Evolutionary conservation across 2,888 invertebrate species (phyloP).

Genomic region (Conus canariensis): DNA sequence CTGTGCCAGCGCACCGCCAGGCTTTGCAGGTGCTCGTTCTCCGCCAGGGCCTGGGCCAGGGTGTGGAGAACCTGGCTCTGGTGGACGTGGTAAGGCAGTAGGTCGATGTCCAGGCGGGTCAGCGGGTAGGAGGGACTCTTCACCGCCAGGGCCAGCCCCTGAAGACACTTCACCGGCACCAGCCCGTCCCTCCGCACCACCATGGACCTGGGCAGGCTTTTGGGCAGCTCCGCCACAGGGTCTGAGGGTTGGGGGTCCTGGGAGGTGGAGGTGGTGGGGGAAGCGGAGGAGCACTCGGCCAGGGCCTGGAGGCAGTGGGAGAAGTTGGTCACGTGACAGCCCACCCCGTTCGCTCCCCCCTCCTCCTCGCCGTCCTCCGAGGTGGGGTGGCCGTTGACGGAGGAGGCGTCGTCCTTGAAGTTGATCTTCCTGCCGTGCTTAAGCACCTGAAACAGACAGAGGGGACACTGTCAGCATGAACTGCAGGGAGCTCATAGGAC

Average conservation of each 20-base stretch:
- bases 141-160: conserved; percentile 59
- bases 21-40: conserved; percentile 55
- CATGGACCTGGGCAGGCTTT: conserved; percentile 61
- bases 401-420: conserved; percentile 18
- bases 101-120: conserved; percentile 64
- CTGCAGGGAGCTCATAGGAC: background rate
- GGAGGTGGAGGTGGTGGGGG: conserved; percentile 29
- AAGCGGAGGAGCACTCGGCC: conserved; percentile 61
- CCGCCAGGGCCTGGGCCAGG: conserved; percentile 62
- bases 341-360: conserved; percentile 24
- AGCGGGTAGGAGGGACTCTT: conserved; percentile 53
- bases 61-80: conserved; percentile 57
- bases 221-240: conserved; percentile 49
- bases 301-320: conserved; percentile 65
- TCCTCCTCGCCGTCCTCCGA: conserved; percentile 42
- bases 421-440: conserved; percentile 18
- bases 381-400: conserved; percentile 45
- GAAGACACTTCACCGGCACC: conserved; percentile 49
- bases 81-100: conserved; percentile 62
- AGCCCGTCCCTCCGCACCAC: conserved; percentile 60
- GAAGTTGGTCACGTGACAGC: conserved; percentile 59
- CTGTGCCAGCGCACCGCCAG: conserved; percentile 68
- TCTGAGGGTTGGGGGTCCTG: background rate
- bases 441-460: background rate
- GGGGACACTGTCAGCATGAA: no score